A percentile compares a stretch with the other conserved stretches of the same genome.
Evolutionary conservation across 1,140 invertebrate genomes (phyloP).

Genomic region (Drosophila lacertosa): DNA sequence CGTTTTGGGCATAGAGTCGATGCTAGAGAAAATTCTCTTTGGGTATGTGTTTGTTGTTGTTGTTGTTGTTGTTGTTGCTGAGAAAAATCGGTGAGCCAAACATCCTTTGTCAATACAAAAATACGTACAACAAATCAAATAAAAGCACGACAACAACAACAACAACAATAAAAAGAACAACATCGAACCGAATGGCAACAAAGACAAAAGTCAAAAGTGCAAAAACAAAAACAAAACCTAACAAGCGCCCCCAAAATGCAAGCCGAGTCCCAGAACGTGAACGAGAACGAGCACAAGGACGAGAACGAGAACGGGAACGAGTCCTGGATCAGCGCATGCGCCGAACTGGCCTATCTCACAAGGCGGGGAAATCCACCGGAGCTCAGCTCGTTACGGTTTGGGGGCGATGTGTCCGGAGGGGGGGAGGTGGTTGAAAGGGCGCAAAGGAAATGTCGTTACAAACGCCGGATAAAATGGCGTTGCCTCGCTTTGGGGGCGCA

Average conservation of each 20-base stretch:
- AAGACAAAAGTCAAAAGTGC: conserved; percentile 80
- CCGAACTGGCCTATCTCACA: conserved; percentile 43
- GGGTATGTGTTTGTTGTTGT: conserved; percentile 52
- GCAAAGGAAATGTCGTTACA: conserved; percentile 33
- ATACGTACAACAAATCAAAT: conserved; percentile 64
- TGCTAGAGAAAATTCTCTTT: conserved; percentile 48
- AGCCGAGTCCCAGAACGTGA: conserved; percentile 11
- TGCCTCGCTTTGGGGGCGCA: conserved; percentile 18
- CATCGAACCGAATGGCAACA: conserved; percentile 56
- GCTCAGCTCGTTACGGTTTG: too few relatives aligned
- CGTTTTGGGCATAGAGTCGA: conserved; percentile 44
- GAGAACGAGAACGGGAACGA: background rate
- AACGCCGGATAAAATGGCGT: conserved; percentile 44
- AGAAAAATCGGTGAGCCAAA: conserved; percentile 73
- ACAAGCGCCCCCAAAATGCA: conserved; percentile 50
- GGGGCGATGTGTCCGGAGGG: too few relatives aligned
- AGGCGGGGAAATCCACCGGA: conserved; percentile 36
- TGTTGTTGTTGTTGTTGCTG: conserved; percentile 45
- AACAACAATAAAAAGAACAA: conserved; percentile 28
- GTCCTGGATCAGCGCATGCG: conserved; percentile 34
- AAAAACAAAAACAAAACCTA: conserved; percentile 60
- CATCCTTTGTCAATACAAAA: conserved; percentile 80
- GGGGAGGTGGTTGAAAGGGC: conserved; percentile 39
- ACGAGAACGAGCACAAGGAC: background rate
- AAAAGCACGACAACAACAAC: conserved; percentile 35